Evolutionary conservation across 2,797 vertebrate species (phyloP).

Genomic region (Intellagama lesueurii): DNA sequence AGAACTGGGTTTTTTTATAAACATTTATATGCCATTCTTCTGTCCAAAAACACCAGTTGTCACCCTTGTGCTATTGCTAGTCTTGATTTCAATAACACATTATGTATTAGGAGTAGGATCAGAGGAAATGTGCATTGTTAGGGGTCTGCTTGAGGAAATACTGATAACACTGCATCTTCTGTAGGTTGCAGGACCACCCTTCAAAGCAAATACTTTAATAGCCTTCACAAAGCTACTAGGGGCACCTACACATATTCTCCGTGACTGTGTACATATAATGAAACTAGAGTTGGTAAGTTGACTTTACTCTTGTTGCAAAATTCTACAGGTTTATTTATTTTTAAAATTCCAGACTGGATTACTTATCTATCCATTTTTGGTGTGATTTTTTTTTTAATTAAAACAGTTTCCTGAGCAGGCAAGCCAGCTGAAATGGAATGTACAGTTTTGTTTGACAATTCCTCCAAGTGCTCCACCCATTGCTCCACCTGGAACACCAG

Average conservation of each 20-base stretch:
- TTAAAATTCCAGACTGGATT: not conserved
- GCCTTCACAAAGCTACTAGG: constrained; percentile 98
- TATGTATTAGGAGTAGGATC: not conserved
- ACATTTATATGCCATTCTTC: no score
- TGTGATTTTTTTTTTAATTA: constrained; percentile 32
- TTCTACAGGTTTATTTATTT: not conserved
- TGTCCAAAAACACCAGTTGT: not conserved
- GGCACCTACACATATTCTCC: constrained; percentile 95
- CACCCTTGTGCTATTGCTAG: not conserved
- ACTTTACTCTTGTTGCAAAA: not conserved
- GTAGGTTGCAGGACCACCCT: constrained; percentile 97
- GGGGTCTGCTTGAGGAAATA: not conserved
- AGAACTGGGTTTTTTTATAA: not conserved
- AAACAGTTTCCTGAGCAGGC: constrained; percentile 97
- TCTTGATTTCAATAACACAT: constrained; percentile 18
- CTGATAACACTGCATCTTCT: constrained; percentile 60
- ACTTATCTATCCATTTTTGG: constrained; percentile 29
- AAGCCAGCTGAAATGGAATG: constrained; percentile 96
- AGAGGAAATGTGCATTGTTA: not conserved
- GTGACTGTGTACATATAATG: constrained; percentile 99
- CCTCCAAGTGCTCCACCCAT: constrained; percentile 98
- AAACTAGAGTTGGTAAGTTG: constrained; percentile 94
- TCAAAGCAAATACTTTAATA: constrained; percentile 99
- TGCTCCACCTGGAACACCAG: constrained; percentile 96
- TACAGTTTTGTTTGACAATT: constrained; percentile 99